phyloP scores from a whole-genome alignment of 2,797 vertebrate genomes.

The Danio tinwini region DNA sequence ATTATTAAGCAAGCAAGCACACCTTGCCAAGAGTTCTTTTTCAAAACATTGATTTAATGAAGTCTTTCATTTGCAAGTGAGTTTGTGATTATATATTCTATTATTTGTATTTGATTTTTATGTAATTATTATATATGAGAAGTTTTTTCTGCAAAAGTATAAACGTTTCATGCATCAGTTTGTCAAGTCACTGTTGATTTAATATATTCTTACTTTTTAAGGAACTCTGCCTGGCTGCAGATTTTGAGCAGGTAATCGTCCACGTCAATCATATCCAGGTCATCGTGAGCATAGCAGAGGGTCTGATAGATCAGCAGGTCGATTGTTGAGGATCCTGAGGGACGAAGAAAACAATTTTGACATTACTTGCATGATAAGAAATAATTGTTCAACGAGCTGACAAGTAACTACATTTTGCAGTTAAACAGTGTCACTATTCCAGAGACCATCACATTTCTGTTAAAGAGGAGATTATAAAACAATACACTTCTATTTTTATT shows the following conservation, averaged over 20 bases:
- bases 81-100: too few species aligned
- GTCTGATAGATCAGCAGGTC: conserved; percentile 96
- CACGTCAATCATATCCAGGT: conserved; percentile 83
- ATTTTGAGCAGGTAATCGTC: conserved; percentile 91
- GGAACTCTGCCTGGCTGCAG: conserved; percentile 90
- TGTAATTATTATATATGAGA: too few species aligned
- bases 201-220: conserved; percentile 86
- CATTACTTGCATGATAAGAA: background rate
- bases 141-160: too few species aligned
- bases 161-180: too few species aligned
- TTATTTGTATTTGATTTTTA: too few species aligned
- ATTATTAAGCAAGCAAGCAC: too few species aligned
- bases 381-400: background rate
- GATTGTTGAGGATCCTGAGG: conserved; percentile 88
- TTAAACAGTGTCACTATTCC: background rate
- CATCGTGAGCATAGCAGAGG: conserved; percentile 90
- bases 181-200: background rate
- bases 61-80: too few species aligned
- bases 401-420: background rate
- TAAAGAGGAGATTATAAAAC: background rate
- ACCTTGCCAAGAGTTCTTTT: too few species aligned
- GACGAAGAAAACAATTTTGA: background rate
- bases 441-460: background rate
- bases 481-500: background rate
- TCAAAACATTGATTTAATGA: too few species aligned